Base-by-base conservation (phyloP, 2,113 vertebrate genomes). In the Piaya cayana region DNA sequence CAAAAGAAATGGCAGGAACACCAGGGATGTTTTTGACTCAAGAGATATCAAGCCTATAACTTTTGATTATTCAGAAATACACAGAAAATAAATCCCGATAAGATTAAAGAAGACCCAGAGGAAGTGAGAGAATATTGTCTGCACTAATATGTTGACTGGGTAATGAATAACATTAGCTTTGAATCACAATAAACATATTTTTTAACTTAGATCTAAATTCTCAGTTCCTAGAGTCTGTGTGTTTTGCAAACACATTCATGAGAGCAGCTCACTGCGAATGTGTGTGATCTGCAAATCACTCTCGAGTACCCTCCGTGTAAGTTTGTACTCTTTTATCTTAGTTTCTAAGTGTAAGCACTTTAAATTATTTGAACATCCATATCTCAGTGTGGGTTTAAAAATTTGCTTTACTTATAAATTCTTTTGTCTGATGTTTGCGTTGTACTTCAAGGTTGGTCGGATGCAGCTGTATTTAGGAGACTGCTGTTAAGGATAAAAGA, bases 1-100 rank as follows among this genome's bases (percentile, higher is more conserved):
- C 20, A 95, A 95, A 96, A 94, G 53, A 85, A 97, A 80, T 81
- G 92, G 76, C 82, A 96, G 88, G 83, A 96, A 95, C 86, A 92
- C 92, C 80, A 82, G 95, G 93, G 94, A 93, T 97, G 87, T 96
- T 92, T 97, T 96, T 91, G 93, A 82, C 78, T 97, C 92, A 94
- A 97, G 86, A 97, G 91, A 88, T 96, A 97, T 93, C 91, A 97
- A 97, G 93, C 84, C 92, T 97, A 95, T 97, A 97, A 96, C 89
- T 97, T 97, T 95, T 97, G 96, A 97, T 98, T 97, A 94, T 91
- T 96, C 55, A 87, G 95, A 97, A 97, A 97, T 96, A 91, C 94
- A 94, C 74, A 92, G 90, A 95, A 97, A 98, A 97, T 97, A 97
- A 97, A 98, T 97, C 84, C 95, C 95, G 92, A 96, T 96, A 93